A percentile compares a stretch with the other conserved stretches of the same genome.
Evolutionary conservation across 2,888 invertebrate genomes (phyloP).

Genomic region (Caenorhabditis uteleia): DNA sequence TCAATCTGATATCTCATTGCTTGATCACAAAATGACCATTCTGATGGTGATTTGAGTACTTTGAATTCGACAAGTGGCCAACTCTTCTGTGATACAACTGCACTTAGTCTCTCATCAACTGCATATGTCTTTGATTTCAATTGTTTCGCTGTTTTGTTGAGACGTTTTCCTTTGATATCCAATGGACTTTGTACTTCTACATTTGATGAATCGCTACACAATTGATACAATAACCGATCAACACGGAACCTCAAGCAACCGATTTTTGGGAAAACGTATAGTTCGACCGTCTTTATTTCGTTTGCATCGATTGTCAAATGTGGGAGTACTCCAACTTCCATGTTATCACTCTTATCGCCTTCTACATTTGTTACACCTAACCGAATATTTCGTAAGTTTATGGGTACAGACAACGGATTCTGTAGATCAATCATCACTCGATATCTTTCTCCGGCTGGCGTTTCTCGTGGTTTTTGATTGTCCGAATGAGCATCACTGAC

Average conservation of each 20-base stretch:
- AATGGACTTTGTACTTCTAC: constrained; percentile 30
- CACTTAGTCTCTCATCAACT: constrained; percentile 48
- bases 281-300: constrained; percentile 23
- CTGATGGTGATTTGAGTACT: constrained; percentile 20
- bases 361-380: constrained; percentile 28
- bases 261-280: constrained; percentile 33
- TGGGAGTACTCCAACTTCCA: constrained; percentile 15
- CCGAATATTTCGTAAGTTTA: constrained; percentile 43
- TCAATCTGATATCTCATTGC: constrained; percentile 35
- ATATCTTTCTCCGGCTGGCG: constrained; percentile 56
- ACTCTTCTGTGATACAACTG: constrained; percentile 36
- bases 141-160: constrained; percentile 50
- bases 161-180: constrained; percentile 42
- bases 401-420: constrained; percentile 53
- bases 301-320: constrained; percentile 13
- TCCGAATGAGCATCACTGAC: constrained; percentile 51
- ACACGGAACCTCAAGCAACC: constrained; percentile 22
- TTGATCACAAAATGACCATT: constrained; percentile 45
- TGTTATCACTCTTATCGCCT: not conserved
- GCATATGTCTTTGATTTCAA: constrained; percentile 46
- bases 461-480: constrained; percentile 50
- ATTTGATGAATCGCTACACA: constrained; percentile 6
- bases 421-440: constrained; percentile 47
- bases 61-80: constrained; percentile 59
- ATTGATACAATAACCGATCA: constrained; percentile 25